These are phyloP conservation scores for Temnothorax rugatulus DNA, from an alignment of 2,888 invertebrate species.

Conservation along the genomic window DNA sequence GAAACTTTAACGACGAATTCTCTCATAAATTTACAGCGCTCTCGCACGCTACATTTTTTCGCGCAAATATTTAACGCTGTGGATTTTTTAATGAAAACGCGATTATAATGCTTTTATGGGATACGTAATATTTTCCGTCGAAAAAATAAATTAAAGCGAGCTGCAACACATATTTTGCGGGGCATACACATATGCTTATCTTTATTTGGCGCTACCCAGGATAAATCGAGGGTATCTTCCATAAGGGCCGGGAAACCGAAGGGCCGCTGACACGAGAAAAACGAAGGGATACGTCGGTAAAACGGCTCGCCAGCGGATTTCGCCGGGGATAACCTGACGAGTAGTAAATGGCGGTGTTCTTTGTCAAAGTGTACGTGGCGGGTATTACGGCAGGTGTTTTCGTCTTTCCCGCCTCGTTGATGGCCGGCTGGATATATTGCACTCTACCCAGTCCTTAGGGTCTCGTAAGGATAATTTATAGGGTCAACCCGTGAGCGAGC, in stretches of 20 bases:
- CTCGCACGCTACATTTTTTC: background rate
- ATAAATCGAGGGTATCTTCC: background rate
- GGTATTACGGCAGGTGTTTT: slow-evolving; percentile 75
- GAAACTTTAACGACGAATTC: slow-evolving; percentile 28
- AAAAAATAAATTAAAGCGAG: background rate
- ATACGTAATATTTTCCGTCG: background rate
- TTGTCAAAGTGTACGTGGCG: slow-evolving; percentile 66
- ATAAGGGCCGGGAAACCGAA: slow-evolving; percentile 2
- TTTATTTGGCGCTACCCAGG: slow-evolving; percentile 9
- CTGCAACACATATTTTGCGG: no score
- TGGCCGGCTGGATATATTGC: slow-evolving; percentile 62
- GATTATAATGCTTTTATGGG: background rate
- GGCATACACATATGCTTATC: background rate
- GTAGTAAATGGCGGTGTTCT: slow-evolving; percentile 67
- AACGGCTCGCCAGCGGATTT: slow-evolving; percentile 43
- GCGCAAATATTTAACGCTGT: background rate
- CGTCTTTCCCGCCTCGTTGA: slow-evolving; percentile 56
- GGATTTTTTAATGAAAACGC: background rate
- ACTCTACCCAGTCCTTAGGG: slow-evolving; percentile 49
- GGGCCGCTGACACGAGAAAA: slow-evolving; percentile 29
- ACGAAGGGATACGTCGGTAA: slow-evolving; percentile 61
- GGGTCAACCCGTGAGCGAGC: slow-evolving; percentile 29
- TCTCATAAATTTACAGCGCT: background rate
- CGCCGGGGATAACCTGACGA: slow-evolving; percentile 42
- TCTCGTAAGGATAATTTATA: slow-evolving; percentile 66